Percentiles rank a stretch among this genome's conserved stretches.
Evolutionary conservation across 2,888 invertebrate species (phyloP).

Genomic region (Agriopis aurantiaria): DNA sequence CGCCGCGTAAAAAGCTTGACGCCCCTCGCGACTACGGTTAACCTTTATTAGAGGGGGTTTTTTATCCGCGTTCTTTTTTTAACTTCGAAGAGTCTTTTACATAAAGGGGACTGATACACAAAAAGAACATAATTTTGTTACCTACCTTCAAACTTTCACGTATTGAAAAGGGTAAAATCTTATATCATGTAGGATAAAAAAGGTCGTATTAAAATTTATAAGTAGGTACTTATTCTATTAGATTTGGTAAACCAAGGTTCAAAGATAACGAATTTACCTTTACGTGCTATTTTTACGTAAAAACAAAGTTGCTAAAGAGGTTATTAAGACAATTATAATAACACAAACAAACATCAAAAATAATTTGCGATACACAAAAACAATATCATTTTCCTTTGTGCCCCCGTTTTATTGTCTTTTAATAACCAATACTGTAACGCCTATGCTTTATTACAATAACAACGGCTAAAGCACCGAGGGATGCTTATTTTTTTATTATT

Average conservation of each 20-base stretch:
- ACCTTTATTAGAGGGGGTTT: background rate
- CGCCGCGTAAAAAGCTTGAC: conserved; percentile 72
- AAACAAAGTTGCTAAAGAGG: background rate
- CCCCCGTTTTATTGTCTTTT: conserved; percentile 69
- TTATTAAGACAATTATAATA: background rate
- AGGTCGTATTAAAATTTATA: no score
- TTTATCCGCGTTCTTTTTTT: conserved; percentile 13
- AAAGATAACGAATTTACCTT: background rate
- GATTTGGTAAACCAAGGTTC: background rate
- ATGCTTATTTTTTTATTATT: conserved; percentile 82
- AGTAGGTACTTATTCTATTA: background rate
- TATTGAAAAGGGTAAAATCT: no score
- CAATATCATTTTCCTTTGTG: conserved; percentile 74
- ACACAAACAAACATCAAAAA: conserved; percentile 68
- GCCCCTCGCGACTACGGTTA: conserved; percentile 60
- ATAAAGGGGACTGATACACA: background rate
- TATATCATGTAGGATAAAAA: no score
- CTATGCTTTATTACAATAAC: conserved; percentile 71
- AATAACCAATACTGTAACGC: conserved; percentile 65
- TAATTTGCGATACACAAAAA: conserved; percentile 63
- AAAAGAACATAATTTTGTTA: background rate
- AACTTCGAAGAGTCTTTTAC: background rate
- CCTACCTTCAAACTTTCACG: no score
- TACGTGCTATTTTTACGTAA: background rate
- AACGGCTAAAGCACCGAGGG: conserved; percentile 62